Conservation (phyloP, 2,797 vertebrate species). For the Phataginus tetradactyla region DNA sequence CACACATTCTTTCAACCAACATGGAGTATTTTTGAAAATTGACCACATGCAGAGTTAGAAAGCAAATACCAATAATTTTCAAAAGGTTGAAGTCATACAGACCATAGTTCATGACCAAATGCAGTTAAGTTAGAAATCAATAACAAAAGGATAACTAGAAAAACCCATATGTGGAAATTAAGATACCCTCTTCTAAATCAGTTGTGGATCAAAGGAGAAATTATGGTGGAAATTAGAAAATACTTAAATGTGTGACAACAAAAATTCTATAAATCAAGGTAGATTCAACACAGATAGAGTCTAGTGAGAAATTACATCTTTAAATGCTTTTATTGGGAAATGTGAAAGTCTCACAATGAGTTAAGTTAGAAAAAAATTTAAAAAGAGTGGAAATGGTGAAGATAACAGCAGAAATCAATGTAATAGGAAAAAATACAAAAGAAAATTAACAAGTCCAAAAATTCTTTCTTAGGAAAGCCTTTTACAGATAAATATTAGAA, state of each 20-base stretch:
- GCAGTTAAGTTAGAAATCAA: slow-evolving; percentile 31
- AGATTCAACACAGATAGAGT: not conserved
- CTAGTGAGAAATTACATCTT: not conserved
- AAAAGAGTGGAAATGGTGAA: not conserved
- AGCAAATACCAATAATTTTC: slow-evolving; percentile 28
- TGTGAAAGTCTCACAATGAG: not conserved
- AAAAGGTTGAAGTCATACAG: slow-evolving; percentile 35
- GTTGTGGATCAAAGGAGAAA: not conserved
- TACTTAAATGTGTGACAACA: not conserved
- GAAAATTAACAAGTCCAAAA: not conserved
- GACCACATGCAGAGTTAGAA: slow-evolving; percentile 6
- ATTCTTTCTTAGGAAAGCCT: slow-evolving; percentile 1
- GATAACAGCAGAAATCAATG: not conserved
- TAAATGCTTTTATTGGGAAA: slow-evolving; percentile 40
- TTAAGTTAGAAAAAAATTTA: slow-evolving; percentile 17
- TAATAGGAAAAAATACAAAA: not conserved
- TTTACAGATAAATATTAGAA: slow-evolving; percentile 36
- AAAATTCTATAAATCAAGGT: slow-evolving; percentile 13
- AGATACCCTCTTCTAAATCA: slow-evolving; percentile 31
- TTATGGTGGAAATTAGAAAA: slow-evolving; percentile 44
- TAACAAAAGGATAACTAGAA: slow-evolving; percentile 25
- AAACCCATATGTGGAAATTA: not conserved
- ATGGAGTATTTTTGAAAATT: slow-evolving; percentile 51
- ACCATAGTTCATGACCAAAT: not conserved
- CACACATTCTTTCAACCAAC: not conserved